These are phyloP conservation scores for Drosophila neocordata DNA, from an alignment of 1,140 invertebrate species.

Conservation along the genomic window DNA sequence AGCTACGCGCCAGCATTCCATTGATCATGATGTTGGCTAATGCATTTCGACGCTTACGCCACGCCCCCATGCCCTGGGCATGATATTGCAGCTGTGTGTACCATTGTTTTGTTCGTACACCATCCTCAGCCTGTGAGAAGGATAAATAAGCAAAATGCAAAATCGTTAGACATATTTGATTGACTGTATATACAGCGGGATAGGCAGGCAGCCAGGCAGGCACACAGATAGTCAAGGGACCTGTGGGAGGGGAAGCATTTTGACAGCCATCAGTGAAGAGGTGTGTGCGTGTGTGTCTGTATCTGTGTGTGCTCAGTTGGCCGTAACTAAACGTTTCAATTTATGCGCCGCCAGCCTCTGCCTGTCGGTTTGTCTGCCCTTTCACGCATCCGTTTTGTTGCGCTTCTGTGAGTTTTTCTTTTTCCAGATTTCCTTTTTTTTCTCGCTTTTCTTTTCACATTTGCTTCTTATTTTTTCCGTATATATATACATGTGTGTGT, in stretches of 20 bases:
- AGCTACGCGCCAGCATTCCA: conserved; percentile 86
- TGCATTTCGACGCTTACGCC: conserved; percentile 95
- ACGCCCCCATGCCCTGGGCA: conserved; percentile 94
- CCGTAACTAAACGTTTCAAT: conserved; percentile 76
- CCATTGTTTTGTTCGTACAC: conserved; percentile 92
- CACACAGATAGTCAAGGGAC: not conserved
- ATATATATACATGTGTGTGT: not conserved
- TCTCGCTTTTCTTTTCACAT: conserved; percentile 12
- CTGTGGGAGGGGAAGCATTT: conserved; percentile 19
- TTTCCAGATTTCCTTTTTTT: conserved; percentile 4
- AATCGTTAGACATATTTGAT: conserved; percentile 61
- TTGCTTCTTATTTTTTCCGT: conserved; percentile 31
- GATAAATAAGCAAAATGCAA: conserved; percentile 57
- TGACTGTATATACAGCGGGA: conserved; percentile 38
- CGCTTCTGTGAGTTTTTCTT: conserved; percentile 53
- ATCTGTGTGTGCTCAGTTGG: conserved; percentile 63
- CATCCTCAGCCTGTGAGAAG: conserved; percentile 91
- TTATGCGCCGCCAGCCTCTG: conserved; percentile 49
- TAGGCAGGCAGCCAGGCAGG: conserved; percentile 8
- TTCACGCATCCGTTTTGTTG: conserved; percentile 60
- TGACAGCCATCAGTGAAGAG: conserved; percentile 45
- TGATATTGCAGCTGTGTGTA: conserved; percentile 94
- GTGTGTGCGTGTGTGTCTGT: conserved; percentile 11
- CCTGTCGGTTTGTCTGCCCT: conserved; percentile 37
- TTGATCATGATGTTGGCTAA: conserved; percentile 98